These are phyloP conservation scores for Pseudorhombus dupliciocellatus DNA, from an alignment of 2,113 vertebrate genomes.

Conservation along the genomic window DNA sequence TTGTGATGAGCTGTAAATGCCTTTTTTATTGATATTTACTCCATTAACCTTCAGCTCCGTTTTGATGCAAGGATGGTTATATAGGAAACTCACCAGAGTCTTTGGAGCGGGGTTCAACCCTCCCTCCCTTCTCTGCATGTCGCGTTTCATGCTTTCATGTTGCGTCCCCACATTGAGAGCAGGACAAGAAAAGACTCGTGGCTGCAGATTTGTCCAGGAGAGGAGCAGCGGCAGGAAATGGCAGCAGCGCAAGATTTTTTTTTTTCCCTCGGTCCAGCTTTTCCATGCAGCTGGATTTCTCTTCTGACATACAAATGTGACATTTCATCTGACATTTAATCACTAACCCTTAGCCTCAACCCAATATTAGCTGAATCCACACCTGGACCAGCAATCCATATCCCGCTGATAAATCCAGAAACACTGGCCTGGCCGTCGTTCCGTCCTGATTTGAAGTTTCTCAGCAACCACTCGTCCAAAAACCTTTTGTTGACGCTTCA, in stretches of 20 bases:
- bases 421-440: not conserved
- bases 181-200: not conserved
- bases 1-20: too few species aligned
- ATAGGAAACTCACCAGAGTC: too few species aligned
- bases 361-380: constrained; percentile 37
- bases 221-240: constrained; percentile 4
- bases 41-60: too few species aligned
- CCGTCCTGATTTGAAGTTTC: not conserved
- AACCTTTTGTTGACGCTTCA: too few species aligned
- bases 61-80: too few species aligned
- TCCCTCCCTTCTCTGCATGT: too few species aligned
- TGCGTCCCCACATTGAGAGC: constrained; percentile 10
- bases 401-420: not conserved
- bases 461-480: too few species aligned
- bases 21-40: too few species aligned
- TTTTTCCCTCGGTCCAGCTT: constrained; percentile 20
- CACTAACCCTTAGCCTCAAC: constrained; percentile 53
- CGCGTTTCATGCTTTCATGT: too few species aligned
- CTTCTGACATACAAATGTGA: constrained; percentile 53
- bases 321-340: constrained; percentile 71
- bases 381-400: constrained; percentile 24
- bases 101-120: too few species aligned
- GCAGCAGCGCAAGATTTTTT: constrained; percentile 30
- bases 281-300: constrained; percentile 17
- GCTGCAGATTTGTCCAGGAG: constrained; percentile 30